phyloP scores from a whole-genome alignment of 2,113 vertebrate genomes.

The Rostratula benghalensis region DNA sequence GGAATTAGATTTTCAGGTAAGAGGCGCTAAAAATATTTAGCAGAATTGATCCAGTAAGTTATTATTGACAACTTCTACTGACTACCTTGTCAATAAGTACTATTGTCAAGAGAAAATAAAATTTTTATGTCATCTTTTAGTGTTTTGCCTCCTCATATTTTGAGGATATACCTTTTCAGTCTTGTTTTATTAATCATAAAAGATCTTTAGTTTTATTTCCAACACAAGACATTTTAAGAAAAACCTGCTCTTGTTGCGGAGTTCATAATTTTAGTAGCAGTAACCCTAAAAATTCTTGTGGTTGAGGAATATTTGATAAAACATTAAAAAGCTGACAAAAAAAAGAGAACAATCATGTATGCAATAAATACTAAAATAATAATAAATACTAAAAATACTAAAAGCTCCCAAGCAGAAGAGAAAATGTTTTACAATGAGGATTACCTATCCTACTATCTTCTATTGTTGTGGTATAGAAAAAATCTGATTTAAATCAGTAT shows the following conservation, averaged over 20 bases:
- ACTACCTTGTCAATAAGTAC: neutral
- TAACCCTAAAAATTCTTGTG: neutral
- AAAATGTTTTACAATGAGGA: neutral
- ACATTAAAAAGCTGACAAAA: neutral
- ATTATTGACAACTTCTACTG: neutral
- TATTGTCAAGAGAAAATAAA: neutral
- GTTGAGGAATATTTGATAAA: neutral
- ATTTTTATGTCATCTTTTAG: neutral
- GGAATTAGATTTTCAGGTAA: neutral
- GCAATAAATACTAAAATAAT: neutral
- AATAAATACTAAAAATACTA: neutral
- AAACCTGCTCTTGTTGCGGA: neutral
- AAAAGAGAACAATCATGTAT: neutral
- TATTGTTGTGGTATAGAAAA: neutral
- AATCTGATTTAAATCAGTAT: neutral
- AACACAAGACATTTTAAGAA: neutral
- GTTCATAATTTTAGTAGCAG: neutral
- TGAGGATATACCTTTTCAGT: neutral
- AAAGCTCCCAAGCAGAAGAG: neutral
- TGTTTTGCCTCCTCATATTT: neutral
- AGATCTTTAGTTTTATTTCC: neutral
- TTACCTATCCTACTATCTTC: neutral
- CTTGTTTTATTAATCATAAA: neutral
- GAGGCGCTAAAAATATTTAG: neutral
- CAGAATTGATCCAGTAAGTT: neutral